Percentiles rank a stretch among this genome's conserved stretches.
phyloP scores from a whole-genome alignment of 2,888 invertebrate species.

The Drymonia ruficornis region DNA sequence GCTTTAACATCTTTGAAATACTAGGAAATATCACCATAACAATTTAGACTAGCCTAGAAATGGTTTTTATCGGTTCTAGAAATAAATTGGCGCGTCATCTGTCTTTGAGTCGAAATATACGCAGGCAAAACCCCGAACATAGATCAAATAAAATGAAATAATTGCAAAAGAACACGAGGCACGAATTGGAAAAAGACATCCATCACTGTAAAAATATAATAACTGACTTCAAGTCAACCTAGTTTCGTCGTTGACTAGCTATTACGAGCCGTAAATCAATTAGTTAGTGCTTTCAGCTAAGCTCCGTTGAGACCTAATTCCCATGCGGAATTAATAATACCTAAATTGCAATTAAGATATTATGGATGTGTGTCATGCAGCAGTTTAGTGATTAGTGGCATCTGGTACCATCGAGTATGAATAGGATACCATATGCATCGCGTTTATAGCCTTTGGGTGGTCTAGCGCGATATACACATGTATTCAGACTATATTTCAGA shows the following conservation, averaged over 20 bases:
- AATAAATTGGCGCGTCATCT: too few species aligned
- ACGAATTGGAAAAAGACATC: constrained; percentile 3
- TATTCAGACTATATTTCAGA: neutral
- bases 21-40: too few species aligned
- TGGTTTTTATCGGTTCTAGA: too few species aligned
- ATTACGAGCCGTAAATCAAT: constrained; percentile 46
- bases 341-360: constrained; percentile 49
- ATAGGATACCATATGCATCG: neutral
- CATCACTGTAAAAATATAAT: constrained; percentile 29
- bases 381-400: constrained; percentile 21
- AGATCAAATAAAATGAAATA: neutral
- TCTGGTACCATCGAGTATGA: constrained; percentile 21
- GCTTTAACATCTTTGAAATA: neutral
- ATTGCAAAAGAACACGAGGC: neutral
- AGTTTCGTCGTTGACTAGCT: constrained; percentile 41
- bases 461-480: neutral
- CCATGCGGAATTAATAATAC: constrained; percentile 48
- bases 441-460: constrained; percentile 1
- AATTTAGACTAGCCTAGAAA: too few species aligned
- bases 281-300: constrained; percentile 48
- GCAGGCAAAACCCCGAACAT: too few species aligned
- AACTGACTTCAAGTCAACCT: constrained; percentile 28
- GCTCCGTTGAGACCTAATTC: constrained; percentile 52
- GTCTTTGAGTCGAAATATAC: too few species aligned
- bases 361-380: constrained; percentile 24